These are phyloP conservation scores for Anableps anableps DNA, from an alignment of 2,797 vertebrate genomes.

Conservation along the genomic window DNA sequence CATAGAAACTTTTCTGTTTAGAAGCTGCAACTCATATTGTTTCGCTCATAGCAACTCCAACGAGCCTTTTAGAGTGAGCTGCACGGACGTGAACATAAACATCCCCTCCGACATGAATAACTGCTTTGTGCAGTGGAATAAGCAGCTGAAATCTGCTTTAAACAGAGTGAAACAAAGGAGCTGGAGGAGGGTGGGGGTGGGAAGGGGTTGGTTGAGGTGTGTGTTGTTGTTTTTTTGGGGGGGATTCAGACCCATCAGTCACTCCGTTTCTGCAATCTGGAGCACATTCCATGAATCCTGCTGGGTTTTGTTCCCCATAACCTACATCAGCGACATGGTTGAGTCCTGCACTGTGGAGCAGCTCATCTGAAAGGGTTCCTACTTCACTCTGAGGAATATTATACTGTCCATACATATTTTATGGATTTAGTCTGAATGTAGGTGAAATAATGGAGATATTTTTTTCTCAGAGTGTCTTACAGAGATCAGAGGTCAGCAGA, in stretches of 20 bases:
- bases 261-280: slow-evolving; percentile 56
- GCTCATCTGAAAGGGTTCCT: background rate
- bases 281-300: slow-evolving; percentile 77
- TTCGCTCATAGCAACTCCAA: slow-evolving; percentile 18
- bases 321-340: slow-evolving; percentile 37
- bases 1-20: background rate
- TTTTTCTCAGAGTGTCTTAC: background rate
- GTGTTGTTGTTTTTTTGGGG: slow-evolving; percentile 54
- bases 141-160: slow-evolving; percentile 42
- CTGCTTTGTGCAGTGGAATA: slow-evolving; percentile 27
- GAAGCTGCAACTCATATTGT: background rate
- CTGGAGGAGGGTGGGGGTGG: background rate
- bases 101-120: slow-evolving; percentile 7
- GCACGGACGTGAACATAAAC: slow-evolving; percentile 14
- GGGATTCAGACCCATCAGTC: slow-evolving; percentile 65
- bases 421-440: background rate
- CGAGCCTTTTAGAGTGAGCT: slow-evolving; percentile 26
- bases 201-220: slow-evolving; percentile 14
- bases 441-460: background rate
- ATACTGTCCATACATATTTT: background rate
- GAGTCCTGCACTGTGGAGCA: slow-evolving; percentile 44
- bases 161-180: slow-evolving; percentile 43
- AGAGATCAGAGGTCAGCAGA: background rate
- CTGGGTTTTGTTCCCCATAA: slow-evolving; percentile 76
- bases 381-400: background rate